Evolutionary conservation across 2,888 invertebrate species (phyloP).

Genomic region (Drosophila atroscutellata): DNA sequence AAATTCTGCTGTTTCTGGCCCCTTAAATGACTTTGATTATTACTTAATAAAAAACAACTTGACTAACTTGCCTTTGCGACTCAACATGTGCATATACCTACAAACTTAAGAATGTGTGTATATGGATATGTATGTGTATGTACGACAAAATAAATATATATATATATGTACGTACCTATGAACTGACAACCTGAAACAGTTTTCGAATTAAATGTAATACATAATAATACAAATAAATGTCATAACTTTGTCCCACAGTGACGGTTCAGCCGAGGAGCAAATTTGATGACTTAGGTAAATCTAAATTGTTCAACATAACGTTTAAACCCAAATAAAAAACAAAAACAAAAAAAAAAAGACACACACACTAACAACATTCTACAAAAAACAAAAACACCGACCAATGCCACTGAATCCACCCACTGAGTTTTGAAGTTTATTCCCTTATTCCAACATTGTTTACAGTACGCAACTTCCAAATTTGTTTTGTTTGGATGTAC

Average conservation of each 20-base stretch:
- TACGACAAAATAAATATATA: slow-evolving; percentile 13
- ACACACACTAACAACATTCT: slow-evolving; percentile 43
- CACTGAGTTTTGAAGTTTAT: slow-evolving; percentile 61
- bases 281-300: slow-evolving; percentile 90
- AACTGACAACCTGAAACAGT: slow-evolving; percentile 24
- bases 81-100: slow-evolving; percentile 37
- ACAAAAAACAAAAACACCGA: slow-evolving; percentile 29
- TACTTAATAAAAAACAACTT: slow-evolving; percentile 11
- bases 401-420: slow-evolving; percentile 38
- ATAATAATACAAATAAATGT: slow-evolving; percentile 72
- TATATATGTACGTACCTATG: slow-evolving; percentile 14
- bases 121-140: slow-evolving; percentile 18
- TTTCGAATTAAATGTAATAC: slow-evolving; percentile 50
- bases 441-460: slow-evolving; percentile 51
- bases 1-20: slow-evolving; percentile 25
- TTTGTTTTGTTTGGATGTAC: slow-evolving; percentile 52
- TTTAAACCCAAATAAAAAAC: slow-evolving; percentile 21
- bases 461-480: slow-evolving; percentile 58
- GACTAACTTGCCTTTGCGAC: slow-evolving; percentile 10
- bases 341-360: slow-evolving; percentile 17
- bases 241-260: slow-evolving; percentile 86
- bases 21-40: slow-evolving; percentile 5
- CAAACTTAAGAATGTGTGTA: slow-evolving; percentile 1
- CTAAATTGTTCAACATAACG: slow-evolving; percentile 52
- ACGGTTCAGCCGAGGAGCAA: slow-evolving; percentile 89